These are phyloP conservation scores for Hylaeus volcanicus DNA, from an alignment of 1,140 invertebrate species.

Conservation along the genomic window DNA sequence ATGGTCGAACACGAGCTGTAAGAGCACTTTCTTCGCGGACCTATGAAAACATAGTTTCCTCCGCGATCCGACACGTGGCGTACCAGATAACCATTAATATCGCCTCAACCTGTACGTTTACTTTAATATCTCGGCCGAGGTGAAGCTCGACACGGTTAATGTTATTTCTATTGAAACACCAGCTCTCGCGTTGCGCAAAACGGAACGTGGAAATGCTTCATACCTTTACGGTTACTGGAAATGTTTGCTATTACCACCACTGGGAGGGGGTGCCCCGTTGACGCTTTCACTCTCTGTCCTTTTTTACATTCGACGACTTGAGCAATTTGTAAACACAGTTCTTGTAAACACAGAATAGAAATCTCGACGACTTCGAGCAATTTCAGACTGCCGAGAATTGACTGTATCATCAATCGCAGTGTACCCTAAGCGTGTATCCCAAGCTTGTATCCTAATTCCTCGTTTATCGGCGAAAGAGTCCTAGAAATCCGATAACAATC, in stretches of 20 bases:
- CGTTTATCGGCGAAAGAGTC: neutral
- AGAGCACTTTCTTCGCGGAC: constrained; percentile 52
- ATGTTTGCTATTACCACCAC: too few species aligned
- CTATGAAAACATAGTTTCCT: constrained; percentile 48
- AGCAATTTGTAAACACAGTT: too few species aligned
- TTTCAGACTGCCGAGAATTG: neutral
- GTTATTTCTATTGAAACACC: constrained; percentile 35
- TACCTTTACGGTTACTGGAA: too few species aligned
- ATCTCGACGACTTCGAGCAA: too few species aligned
- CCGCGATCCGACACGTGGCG: neutral
- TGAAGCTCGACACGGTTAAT: constrained; percentile 7
- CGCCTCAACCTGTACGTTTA: constrained; percentile 20
- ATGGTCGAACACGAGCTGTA: constrained; percentile 37
- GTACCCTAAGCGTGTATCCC: too few species aligned
- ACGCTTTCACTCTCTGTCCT: too few species aligned
- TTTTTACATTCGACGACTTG: too few species aligned
- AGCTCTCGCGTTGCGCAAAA: neutral
- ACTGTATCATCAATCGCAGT: too few species aligned
- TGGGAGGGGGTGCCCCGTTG: too few species aligned
- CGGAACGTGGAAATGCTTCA: too few species aligned
- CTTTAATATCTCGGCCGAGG: constrained; percentile 16
- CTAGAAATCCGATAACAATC: neutral
- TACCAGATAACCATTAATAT: constrained; percentile 33
- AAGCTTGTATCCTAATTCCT: too few species aligned
- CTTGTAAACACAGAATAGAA: too few species aligned